These are phyloP conservation scores for Lasioglossum malachurum DNA, from an alignment of 2,888 invertebrate genomes.

Conservation along the genomic window DNA sequence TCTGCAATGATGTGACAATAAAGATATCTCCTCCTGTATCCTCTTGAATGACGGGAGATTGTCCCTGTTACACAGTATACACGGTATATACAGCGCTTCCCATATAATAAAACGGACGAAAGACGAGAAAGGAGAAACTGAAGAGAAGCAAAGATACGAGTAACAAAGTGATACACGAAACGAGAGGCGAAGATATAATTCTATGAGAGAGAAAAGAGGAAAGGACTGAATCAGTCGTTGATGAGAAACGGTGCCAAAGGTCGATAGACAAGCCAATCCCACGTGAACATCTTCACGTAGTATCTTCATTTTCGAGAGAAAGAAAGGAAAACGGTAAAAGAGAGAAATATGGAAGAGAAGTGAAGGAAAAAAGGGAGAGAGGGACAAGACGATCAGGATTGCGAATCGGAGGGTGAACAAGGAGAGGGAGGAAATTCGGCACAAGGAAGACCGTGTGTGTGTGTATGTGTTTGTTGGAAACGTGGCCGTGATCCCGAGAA, in stretches of 20 bases:
- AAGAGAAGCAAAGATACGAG: background rate
- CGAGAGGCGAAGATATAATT: background rate
- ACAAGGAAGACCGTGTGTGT: slow-evolving; percentile 33
- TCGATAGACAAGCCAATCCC: slow-evolving; percentile 76
- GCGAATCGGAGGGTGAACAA: background rate
- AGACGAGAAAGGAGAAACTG: background rate
- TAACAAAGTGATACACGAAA: background rate
- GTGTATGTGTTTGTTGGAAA: slow-evolving; percentile 1
- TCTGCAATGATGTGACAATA: slow-evolving; percentile 84
- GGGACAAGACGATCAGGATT: slow-evolving; percentile 17
- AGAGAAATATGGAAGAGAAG: slow-evolving; percentile 14
- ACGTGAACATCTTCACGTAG: slow-evolving; percentile 26
- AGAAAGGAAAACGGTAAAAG: slow-evolving; percentile 35
- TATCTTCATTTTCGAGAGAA: slow-evolving; percentile 18
- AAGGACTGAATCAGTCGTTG: slow-evolving; percentile 34
- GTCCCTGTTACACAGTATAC: slow-evolving; percentile 72
- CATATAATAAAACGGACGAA: slow-evolving; percentile 64
- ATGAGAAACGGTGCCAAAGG: slow-evolving; percentile 74
- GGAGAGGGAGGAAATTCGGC: background rate
- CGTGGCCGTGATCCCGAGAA: slow-evolving; percentile 16
- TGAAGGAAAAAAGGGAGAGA: slow-evolving; percentile 11
- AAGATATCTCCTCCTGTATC: slow-evolving; percentile 78
- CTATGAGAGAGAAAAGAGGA: background rate
- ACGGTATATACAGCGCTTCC: slow-evolving; percentile 81
- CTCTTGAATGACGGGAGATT: slow-evolving; percentile 77